These are phyloP conservation scores for Callipepla californica DNA, from an alignment of 2,113 vertebrate species.

Conservation along the genomic window DNA sequence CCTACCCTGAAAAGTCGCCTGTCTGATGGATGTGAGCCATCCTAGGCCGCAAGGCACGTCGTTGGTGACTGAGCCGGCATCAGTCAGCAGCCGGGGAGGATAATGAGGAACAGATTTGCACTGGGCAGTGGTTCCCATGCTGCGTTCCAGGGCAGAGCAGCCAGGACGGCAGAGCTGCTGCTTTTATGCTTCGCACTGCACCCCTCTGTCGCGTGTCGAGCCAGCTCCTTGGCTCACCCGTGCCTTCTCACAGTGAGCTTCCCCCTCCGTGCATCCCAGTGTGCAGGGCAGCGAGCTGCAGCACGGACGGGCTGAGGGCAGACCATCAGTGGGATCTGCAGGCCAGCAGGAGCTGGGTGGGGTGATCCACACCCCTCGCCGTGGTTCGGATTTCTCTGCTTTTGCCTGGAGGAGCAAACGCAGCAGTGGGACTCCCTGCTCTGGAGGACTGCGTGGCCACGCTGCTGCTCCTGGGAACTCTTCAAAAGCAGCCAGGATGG, in stretches of 20 bases:
- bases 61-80: not conserved
- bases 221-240: not conserved
- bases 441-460: not conserved
- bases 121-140: slow-evolving; percentile 42
- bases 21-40: not conserved
- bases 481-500: not conserved
- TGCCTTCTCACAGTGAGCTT: not conserved
- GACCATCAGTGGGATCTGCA: not conserved
- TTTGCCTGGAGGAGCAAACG: not conserved
- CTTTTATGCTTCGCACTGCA: not conserved
- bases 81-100: not conserved
- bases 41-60: rapidly evolving
- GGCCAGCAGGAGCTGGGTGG: not conserved
- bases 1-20: rapidly evolving
- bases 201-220: not conserved
- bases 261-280: rapidly evolving
- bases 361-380: not conserved
- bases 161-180: slow-evolving; percentile 18
- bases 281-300: rapidly evolving
- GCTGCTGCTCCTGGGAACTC: not conserved
- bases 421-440: not conserved
- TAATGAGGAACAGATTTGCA: slow-evolving; percentile 64
- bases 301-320: not conserved
- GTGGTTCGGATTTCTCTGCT: not conserved
- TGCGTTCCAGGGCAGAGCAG: slow-evolving; percentile 47